Base-by-base conservation (phyloP, 2,113 vertebrate species). In the Prunella himalayana region DNA sequence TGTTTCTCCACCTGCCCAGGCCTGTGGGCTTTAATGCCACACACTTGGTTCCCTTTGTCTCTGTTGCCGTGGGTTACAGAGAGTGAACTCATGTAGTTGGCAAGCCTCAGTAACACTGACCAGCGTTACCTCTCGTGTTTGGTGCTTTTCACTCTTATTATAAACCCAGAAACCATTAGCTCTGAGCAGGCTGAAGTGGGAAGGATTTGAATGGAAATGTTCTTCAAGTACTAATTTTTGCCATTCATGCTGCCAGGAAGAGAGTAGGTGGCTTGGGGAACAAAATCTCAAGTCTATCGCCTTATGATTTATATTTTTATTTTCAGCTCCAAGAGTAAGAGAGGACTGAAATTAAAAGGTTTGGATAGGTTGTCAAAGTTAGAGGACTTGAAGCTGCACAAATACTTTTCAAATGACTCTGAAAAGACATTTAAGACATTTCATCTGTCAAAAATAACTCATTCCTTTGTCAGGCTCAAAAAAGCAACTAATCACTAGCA, bases 151-250 rank as follows among this genome's bases (percentile, higher is more conserved):
- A 82, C 45, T 56, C 87, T 75, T 70, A 51, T 94, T 83, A 60
- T 82, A 92, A 95, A n/a, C 69, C 73, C 47, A 83, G 65, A 90
- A 96, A 92, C 84, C 78, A 86, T 91, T 71, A 94, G 92, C 76
- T 94, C 90, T 95, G 86, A 94, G 59, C 83, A 85, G 73, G 86
- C 28, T 87, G 54, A 66, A 85, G 95, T 95, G 79, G 95, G 94
- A 96, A 89, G 88, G 56, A 76, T 60, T 69, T 93, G 81, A 95
- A 97, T 81, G 90, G 78, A 95, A 96, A 95, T 59, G 82, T 94
- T 89, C 79, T 41, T 75, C 41, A 93, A 94, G 90, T 82, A 80
- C 51, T 92, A 88, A 95, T 97, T 97, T 90, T 92, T 95, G 88
- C 79, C 90, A 93, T 94, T 96, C 76, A 76, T n/a, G 49, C 45